Evolutionary conservation across 2,888 invertebrate species (phyloP), one percentile per base, ranked within the genome.

Genomic region (Anorthoa munda): DNA sequence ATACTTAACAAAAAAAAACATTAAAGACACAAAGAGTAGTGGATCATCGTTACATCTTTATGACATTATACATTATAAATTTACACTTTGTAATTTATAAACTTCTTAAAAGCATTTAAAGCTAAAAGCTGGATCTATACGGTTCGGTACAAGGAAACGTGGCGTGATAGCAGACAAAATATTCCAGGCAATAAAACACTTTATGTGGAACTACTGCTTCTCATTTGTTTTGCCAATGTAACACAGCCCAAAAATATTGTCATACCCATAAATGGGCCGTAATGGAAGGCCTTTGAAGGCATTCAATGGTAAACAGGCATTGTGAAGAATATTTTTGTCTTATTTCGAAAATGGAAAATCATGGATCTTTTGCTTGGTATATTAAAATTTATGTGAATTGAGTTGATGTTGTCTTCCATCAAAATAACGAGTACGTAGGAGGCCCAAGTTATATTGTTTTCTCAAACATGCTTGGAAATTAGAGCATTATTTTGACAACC

Each of bases 231-330:
- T n/a, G 23, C 21, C 7, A 39, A 31, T 66, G 61, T 81, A 55
- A 79, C 55, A 55, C 59, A 66, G 63, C 58, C 39, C 4, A 17
- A 81, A 81, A 80, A 68, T 45, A 66, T 63, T 65, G 59, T 75
- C 75, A 70, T 73, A 73, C 58, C 51, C 65, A 61, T 61, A 80
- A 83, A 83, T 66, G 66, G 72, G n/a, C 45, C 26, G 63, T 84
- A 75, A 84, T 83, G 78, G 84, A 74, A n/a, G 61, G 51, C 72
- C 58, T 73, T 76, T 75, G 55, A 72, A 70, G 56, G 58, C 51
- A 83, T 67, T 83, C 58, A 71, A 69, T 77, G 75, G 59, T 77
- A 77, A 79, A 84, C 66, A 82, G 73, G 55, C 51, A 79, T 84
- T 83, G 59, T 75, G 26, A 31, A 66, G 31, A 66, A 66, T 60